Evolutionary conservation across 2,797 vertebrate species (phyloP), one percentile per base, ranked within the genome.

Genomic region (Chanos chanos): DNA sequence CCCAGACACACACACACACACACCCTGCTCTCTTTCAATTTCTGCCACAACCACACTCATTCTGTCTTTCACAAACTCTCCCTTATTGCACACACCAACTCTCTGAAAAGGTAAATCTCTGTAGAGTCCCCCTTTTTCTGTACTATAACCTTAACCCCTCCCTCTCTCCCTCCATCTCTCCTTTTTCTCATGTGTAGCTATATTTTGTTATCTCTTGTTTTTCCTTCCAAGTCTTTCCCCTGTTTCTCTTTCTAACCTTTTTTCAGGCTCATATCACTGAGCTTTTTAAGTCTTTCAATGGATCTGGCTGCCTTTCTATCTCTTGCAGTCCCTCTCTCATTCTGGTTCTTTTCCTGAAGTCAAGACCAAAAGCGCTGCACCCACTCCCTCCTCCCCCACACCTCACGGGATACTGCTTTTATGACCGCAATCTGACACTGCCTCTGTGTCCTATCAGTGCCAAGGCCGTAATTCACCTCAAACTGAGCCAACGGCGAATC

Each of bases 401-500:
- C 56, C 33, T 52, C 59, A 53, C 30, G 60, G 58, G 54, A 64
- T 21, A 22, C 49, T 57, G 45, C 34, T 68, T 76, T 79, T 75
- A 74, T 61, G 62, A 18, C 66, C 45, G 69, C 53, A 79, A 76
- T 64, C 60, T 59, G 61, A 71, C 57, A 66, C 66, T 49, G 61
- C 60, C 72, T 69, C 72, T 76, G 67, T 66, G 66, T 74, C 75
- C 73, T 71, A 71, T 77, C 67, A 73, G 60, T 57, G 37, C 71
- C 37, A 57, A 36, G 57, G 65, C 64, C 31, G 61, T 74, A 77
- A 77, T 64, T 80, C 72, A 77, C 54, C 59, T 74, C 70, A 74
- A 73, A 76, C 64, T 51, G 61, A 50, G 64, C 65, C 41, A 56
- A 55, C 31, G 34, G 24, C 73, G 60, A 76, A 77, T 76, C 73